Conservation (phyloP, 2,888 invertebrate genomes). For the Pollenia griseotomentosa region DNA sequence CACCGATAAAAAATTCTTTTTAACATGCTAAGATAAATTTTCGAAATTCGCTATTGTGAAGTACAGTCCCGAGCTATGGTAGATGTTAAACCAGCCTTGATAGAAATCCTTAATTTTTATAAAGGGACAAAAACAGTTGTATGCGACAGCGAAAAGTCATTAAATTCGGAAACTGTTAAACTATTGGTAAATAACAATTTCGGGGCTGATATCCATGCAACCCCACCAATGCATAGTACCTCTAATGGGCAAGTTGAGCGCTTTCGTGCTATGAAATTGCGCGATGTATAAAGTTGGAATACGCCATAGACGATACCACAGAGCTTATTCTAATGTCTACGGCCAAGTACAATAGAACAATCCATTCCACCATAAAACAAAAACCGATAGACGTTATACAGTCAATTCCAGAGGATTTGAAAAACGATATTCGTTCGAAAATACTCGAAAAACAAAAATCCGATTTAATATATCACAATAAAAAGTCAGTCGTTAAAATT, state of each 20-base stretch:
- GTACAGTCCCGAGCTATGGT: neutral
- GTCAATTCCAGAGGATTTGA: neutral
- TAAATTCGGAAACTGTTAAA: slow-evolving; percentile 7
- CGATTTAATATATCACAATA: too few species aligned
- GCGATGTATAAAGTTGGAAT: neutral
- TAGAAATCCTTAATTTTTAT: slow-evolving; percentile 29
- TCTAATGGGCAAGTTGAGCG: neutral
- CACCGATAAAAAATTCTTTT: neutral
- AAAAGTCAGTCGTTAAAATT: too few species aligned
- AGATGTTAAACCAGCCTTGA: neutral
- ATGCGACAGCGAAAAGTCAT: neutral
- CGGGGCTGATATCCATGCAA: too few species aligned
- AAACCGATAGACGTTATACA: neutral
- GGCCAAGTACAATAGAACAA: neutral
- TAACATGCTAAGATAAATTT: neutral
- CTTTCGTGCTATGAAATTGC: neutral
- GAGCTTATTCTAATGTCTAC: slow-evolving; percentile 3
- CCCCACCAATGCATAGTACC: slow-evolving; percentile 5
- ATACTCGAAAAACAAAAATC: too few species aligned
- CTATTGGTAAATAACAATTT: slow-evolving; percentile 6
- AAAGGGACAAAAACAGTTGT: slow-evolving; percentile 14
- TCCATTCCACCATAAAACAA: neutral
- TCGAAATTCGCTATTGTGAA: neutral
- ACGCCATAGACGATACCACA: neutral
- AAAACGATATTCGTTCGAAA: too few species aligned